Conservation (phyloP, 23 tunicate genomes). For the Trididemnum miniatum region DNA sequence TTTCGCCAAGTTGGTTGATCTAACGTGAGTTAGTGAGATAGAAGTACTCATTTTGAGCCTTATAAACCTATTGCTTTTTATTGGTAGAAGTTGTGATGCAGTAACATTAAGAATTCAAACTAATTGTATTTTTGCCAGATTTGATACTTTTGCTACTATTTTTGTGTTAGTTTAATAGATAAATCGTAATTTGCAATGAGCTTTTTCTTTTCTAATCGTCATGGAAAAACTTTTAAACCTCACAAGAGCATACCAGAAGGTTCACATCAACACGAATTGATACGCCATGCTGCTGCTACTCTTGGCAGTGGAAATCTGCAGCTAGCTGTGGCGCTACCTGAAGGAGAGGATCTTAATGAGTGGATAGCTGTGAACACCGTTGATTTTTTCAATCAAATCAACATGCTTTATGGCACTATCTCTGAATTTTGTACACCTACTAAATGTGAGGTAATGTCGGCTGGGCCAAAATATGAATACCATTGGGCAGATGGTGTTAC, state of each 20-base stretch:
- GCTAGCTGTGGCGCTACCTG: constrained; percentile 89
- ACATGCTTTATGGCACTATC: constrained; percentile 96
- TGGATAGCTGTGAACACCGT: constrained; percentile 97
- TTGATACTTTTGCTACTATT: no score
- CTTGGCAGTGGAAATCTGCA: constrained; percentile 97
- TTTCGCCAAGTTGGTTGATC: no score
- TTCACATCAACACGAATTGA: constrained; percentile 86
- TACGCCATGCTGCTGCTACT: constrained; percentile 95
- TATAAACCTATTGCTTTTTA: no score
- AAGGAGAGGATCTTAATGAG: constrained; percentile 96
- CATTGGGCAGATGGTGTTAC: constrained; percentile 98
- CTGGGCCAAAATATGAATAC: constrained; percentile 96
- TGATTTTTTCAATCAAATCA: constrained; percentile 95
- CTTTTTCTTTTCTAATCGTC: constrained; percentile 78
- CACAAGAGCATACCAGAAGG: constrained; percentile 94
- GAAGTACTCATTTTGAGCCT: no score
- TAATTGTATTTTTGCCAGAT: no score
- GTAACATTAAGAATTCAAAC: no score
- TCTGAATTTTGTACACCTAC: constrained; percentile 79
- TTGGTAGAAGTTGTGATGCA: no score
- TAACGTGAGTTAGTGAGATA: no score
- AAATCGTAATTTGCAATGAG: constrained; percentile 63
- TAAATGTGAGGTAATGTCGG: constrained; percentile 92
- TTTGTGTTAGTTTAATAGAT: no score
- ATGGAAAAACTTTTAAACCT: constrained; percentile 85